Base-by-base conservation (phyloP, 2,888 invertebrate species). In the Pheosia gnoma region DNA sequence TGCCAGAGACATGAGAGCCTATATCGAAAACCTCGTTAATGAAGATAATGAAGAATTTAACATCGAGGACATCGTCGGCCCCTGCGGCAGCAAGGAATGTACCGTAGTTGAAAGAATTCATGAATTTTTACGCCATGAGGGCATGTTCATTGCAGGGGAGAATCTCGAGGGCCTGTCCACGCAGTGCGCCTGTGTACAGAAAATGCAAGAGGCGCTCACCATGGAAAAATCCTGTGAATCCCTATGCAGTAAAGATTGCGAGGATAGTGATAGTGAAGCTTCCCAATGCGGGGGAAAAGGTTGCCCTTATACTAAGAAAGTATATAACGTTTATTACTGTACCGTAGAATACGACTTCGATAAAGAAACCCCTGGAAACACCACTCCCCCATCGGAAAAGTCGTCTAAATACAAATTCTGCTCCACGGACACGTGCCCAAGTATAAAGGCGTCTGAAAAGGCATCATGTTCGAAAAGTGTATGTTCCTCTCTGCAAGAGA, bases 71-170 rank as follows among this genome's bases (percentile, higher is more conserved):
- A 79, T 93, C 37, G 79, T 89, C 54, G 93, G 93, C 3, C 93
- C 93, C 4, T 93, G 93, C 71, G 93, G 93, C 39, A 93, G 90
- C 65, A 90, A 87, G 69, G 72, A 84, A 4, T 93, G 93, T 77
- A 87, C 85, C 54, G 68, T 93, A 65, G 90, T 86, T 54, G 83
- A 88, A 72, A 90, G 84, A 71, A 89, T 93, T 59, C 84, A 87
- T 72, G 77, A 91, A 58, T 90, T 93, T 59, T 77, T 93, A 13
- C 81, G 86, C 4, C 91, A 86, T 53, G 86, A 89, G 77, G 93
- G 92, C 39, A 76, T 71, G 36, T 93, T 93, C 65, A 74, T 67
- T 43, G 70, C 83, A 25, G 81, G 79, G 8, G 70, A 67, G 39
- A 87, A 80, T 39, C 58, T 77, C 11, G 81, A 88, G 71, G 93